Evolutionary conservation across 2,888 invertebrate species (phyloP).

Genomic region (Bellardia bayeri): DNA sequence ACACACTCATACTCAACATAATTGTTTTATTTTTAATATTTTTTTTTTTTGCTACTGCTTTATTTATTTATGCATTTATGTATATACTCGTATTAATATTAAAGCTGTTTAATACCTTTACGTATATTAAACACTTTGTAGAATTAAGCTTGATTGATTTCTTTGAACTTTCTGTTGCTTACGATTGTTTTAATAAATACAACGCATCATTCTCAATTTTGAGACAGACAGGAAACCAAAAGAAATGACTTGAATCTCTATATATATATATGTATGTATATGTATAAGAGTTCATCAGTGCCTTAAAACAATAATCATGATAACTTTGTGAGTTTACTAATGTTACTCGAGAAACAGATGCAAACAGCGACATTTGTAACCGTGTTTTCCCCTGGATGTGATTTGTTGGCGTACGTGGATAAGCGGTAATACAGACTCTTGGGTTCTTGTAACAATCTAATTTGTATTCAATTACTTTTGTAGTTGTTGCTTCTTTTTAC

Average conservation of each 20-base stretch:
- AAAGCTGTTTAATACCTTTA: conserved; percentile 25
- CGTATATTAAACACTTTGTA: conserved; percentile 39
- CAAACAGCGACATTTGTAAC: background rate
- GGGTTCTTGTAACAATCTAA: conserved; percentile 30
- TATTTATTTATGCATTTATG: background rate
- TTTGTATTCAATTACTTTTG: conserved; percentile 52
- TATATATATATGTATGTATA: no score
- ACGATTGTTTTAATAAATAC: background rate
- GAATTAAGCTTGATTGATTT: conserved; percentile 49
- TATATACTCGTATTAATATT: conserved; percentile 13
- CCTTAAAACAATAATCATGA: no score
- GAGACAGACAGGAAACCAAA: no score
- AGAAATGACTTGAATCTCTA: no score
- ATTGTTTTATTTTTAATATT: background rate
- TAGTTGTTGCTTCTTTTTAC: background rate
- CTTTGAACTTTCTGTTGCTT: background rate
- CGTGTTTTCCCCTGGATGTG: background rate
- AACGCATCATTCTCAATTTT: background rate
- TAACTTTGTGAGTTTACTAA: conserved; percentile 19
- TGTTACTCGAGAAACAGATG: conserved; percentile 12
- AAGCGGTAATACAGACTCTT: background rate
- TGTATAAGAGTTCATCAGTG: no score
- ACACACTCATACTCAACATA: background rate
- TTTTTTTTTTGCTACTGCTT: background rate
- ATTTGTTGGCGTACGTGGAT: background rate